Evolutionary conservation across 1,140 invertebrate genomes (phyloP), one percentile per base, ranked within the genome.

Genomic region (Formica selysi): DNA sequence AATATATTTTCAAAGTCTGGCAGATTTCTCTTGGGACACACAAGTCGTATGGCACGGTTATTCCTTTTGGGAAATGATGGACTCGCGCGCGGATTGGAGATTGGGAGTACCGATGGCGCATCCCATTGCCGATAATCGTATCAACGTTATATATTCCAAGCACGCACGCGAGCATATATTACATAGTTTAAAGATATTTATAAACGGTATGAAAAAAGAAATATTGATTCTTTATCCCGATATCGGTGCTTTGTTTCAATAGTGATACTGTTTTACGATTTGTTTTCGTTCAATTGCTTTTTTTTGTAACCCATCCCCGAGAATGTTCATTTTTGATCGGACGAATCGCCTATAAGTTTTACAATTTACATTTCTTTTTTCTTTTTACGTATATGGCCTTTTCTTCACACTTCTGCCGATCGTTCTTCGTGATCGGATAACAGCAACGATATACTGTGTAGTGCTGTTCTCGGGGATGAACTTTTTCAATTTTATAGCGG

Each of bases 401-500:
- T 51, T 51, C 13, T 26, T 29, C 22, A 26, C 61, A 26, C 4
- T 29, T 44, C 16, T 64, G 26, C 32, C 19, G 41, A 26, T 41
- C n/a, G 22, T 79, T 54, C 38, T 44, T 59, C 32, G 16, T n/a
- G 71, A 59, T 29, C 10, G 38, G 19, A 78, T 48, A 70, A 80
- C 59, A 11, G 59, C 62, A 26, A 68, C n/a, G 65, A 80, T 68
- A 38, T 36, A 13, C 41, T n/a, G 22, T 13, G 65, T 51, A n/a
- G 5, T 16, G 16, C 44, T 19, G 62, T 32, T 44, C 10, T 68
- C 32, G 16, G 51, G 54, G 67, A 61, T 73, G 54, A 83, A 83
- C 79, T 83, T 83, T 83, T 83, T 73, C 79, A 83, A 83, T 83
- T 83, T 83, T 83, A 73, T 83, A 73, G 68, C 68, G 4, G n/a